phyloP scores from a whole-genome alignment of 2,113 vertebrate species.

The Hippocampus guttulatus region DNA sequence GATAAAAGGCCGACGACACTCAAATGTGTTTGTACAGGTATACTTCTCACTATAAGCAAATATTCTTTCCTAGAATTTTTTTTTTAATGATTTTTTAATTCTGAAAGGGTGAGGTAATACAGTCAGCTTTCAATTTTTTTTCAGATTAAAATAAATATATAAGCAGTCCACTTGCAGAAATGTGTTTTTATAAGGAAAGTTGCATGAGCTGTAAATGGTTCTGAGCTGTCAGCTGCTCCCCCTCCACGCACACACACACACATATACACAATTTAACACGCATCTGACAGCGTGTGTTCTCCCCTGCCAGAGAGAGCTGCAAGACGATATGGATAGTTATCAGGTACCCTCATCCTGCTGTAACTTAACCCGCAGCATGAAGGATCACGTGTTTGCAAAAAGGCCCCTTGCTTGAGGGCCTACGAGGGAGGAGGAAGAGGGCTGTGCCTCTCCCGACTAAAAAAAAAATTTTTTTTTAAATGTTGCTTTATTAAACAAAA shows the following conservation, averaged over 20 bases:
- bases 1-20: neutral
- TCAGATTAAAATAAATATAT: no score
- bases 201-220: conserved; percentile 8
- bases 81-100: neutral
- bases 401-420: conserved; percentile 41
- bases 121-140: no score
- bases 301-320: conserved; percentile 88
- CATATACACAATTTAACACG: neutral
- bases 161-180: neutral
- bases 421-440: conserved; percentile 31
- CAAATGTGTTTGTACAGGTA: neutral
- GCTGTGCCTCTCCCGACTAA: conserved; percentile 27
- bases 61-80: neutral
- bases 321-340: conserved; percentile 99
- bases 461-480: neutral
- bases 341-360: conserved; percentile 85
- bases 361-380: conserved; percentile 80
- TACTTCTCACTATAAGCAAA: neutral
- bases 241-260: neutral
- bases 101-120: no score
- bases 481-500: conserved; percentile 49
- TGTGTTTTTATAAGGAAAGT: neutral
- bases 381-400: conserved; percentile 68
- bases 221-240: conserved; percentile 15
- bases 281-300: conserved; percentile 85